These are phyloP conservation scores for Cactoblastis cactorum DNA, from an alignment of 2,888 invertebrate genomes.

Conservation along the genomic window DNA sequence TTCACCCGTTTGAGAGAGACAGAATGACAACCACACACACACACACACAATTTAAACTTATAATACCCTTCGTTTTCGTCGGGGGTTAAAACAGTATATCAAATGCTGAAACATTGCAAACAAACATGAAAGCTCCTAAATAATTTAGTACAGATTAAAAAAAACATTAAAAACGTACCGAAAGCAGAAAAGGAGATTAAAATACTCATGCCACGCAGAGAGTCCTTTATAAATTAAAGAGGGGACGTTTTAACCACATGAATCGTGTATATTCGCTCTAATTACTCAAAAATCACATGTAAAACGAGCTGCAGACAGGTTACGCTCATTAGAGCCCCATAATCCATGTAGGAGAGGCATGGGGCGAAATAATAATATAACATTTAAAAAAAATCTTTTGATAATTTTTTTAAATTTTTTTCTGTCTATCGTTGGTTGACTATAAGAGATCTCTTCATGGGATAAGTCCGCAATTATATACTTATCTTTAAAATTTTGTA, in stretches of 20 bases:
- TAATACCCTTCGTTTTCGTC: too few relatives aligned
- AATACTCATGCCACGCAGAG: conserved; percentile 17
- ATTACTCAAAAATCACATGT: conserved; percentile 36
- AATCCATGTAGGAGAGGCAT: conserved; percentile 1
- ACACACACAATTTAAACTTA: too few relatives aligned
- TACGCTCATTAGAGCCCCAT: conserved; percentile 26
- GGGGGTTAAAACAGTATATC: too few relatives aligned
- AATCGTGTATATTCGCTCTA: conserved; percentile 31
- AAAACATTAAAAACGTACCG: conserved; percentile 10
- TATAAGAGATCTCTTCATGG: too few relatives aligned
- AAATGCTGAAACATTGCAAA: neutral
- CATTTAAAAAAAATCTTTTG: neutral
- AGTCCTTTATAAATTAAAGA: conserved; percentile 28
- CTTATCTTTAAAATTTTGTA: too few relatives aligned
- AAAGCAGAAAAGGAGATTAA: conserved; percentile 21
- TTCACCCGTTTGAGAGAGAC: too few relatives aligned
- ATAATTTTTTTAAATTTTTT: too few relatives aligned
- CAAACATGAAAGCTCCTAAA: neutral
- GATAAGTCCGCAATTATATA: too few relatives aligned
- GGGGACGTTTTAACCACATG: conserved; percentile 27
- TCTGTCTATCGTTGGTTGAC: too few relatives aligned
- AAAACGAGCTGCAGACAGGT: conserved; percentile 30
- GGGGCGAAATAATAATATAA: neutral
- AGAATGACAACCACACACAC: too few relatives aligned
- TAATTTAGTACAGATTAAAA: conserved; percentile 4